Evolutionary conservation across 2,113 vertebrate species (phyloP).

Genomic region (Conger conger): DNA sequence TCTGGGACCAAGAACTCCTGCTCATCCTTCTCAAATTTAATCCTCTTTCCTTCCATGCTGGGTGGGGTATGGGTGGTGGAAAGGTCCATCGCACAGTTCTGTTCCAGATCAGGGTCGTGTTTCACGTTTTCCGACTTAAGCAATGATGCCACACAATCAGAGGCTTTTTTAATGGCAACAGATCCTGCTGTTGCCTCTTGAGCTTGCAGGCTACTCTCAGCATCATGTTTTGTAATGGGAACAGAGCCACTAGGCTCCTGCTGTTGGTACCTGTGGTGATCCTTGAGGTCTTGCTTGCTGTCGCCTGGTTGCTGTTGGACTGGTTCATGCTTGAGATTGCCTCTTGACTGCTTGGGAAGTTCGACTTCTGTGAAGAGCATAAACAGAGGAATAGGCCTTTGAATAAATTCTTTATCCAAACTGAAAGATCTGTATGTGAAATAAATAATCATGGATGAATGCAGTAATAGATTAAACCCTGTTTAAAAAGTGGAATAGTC

Average conservation of each 20-base stretch:
- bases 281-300: not conserved
- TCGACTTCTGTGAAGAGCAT: not conserved
- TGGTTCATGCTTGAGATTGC: not conserved
- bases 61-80: conserved; percentile 49
- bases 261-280: not conserved
- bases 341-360: conserved; percentile 3
- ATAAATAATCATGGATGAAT: too few relatives aligned
- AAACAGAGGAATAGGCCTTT: not conserved
- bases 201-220: not conserved
- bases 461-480: too few relatives aligned
- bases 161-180: not conserved
- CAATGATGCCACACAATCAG: not conserved
- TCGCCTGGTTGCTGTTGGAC: not conserved
- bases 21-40: conserved; percentile 55
- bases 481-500: too few relatives aligned
- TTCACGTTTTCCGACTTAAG: conserved; percentile 36
- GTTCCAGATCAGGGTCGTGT: conserved; percentile 44
- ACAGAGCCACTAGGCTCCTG: not conserved
- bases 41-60: conserved; percentile 33
- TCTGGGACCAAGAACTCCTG: conserved; percentile 22
- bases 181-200: not conserved
- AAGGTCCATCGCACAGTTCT: conserved; percentile 56
- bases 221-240: not conserved
- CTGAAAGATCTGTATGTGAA: not conserved
- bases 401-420: not conserved